These are phyloP conservation scores for Sciurus carolinensis DNA, from an alignment of 2,797 vertebrate species.

Conservation along the genomic window DNA sequence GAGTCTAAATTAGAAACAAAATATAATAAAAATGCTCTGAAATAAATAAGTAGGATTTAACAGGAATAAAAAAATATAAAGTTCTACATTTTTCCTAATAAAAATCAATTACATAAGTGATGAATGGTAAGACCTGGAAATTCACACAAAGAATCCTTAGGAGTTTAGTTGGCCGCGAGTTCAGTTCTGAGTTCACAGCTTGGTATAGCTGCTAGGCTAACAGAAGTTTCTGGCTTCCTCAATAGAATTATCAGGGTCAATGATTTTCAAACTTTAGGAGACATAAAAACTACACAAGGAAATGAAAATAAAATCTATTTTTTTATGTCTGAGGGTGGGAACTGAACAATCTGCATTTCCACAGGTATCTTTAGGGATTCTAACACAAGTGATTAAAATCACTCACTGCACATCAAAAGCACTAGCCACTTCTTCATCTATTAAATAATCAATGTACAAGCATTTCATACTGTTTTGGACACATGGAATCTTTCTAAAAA, in stretches of 20 bases:
- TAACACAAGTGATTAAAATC: background rate
- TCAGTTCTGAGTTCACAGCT: background rate
- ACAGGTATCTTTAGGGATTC: background rate
- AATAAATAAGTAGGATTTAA: slow-evolving; percentile 44
- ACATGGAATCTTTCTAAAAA: background rate
- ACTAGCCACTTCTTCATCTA: background rate
- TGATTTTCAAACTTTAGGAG: slow-evolving; percentile 16
- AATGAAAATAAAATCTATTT: background rate
- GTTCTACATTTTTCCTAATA: background rate
- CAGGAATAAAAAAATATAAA: slow-evolving; percentile 45
- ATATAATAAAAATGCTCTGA: background rate
- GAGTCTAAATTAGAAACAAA: slow-evolving; percentile 47
- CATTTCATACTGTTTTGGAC: background rate
- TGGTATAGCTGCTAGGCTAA: background rate
- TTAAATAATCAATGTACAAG: background rate
- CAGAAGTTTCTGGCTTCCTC: background rate
- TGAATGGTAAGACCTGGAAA: background rate
- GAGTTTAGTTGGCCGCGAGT: background rate
- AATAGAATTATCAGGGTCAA: slow-evolving; percentile 4
- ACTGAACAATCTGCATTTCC: background rate
- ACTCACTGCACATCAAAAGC: background rate
- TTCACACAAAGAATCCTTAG: background rate
- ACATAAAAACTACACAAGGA: background rate
- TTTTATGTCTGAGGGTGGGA: background rate
- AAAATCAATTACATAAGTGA: slow-evolving; percentile 4